phyloP scores from a whole-genome alignment of 2,888 invertebrate genomes.

The Camptogramma bilineatum region DNA sequence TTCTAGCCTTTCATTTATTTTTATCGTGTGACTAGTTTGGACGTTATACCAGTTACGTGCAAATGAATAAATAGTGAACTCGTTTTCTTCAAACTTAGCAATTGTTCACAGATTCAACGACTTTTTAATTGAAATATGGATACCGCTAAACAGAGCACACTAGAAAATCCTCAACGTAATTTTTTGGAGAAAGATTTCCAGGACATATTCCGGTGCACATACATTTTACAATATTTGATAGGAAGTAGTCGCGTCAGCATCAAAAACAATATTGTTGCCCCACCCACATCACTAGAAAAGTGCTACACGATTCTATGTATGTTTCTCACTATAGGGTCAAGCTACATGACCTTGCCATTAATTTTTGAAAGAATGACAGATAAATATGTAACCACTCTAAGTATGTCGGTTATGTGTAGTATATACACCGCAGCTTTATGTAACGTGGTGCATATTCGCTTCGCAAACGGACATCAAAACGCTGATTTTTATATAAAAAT shows the following conservation, averaged over 20 bases:
- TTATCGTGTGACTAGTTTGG: not conserved
- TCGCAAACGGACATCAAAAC: conserved; percentile 57
- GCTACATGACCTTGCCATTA: conserved; percentile 31
- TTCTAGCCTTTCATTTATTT: not conserved
- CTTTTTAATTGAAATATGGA: conserved; percentile 7
- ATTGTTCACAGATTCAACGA: not conserved
- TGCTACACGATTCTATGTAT: conserved; percentile 51
- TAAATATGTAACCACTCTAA: conserved; percentile 39
- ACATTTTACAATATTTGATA: conserved; percentile 53
- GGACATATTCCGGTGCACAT: conserved; percentile 51
- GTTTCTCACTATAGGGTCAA: conserved; percentile 35
- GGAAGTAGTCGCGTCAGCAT: conserved; percentile 61
- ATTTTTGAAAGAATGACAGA: conserved; percentile 37
- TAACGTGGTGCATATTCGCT: conserved; percentile 60
- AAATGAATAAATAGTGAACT: not conserved
- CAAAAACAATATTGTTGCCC: conserved; percentile 57
- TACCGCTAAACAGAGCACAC: conserved; percentile 26
- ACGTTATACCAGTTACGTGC: not conserved
- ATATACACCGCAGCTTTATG: conserved; percentile 48
- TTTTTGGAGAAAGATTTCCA: conserved; percentile 61
- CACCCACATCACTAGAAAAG: conserved; percentile 60
- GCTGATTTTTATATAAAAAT: conserved; percentile 59
- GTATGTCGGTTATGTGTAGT: conserved; percentile 38
- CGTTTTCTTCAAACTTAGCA: not conserved
- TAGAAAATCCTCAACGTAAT: conserved; percentile 62